Evolutionary conservation across 2,113 vertebrate species (phyloP), one percentile per base, ranked within the genome.

Genomic region (Chelonoidis abingdonii): DNA sequence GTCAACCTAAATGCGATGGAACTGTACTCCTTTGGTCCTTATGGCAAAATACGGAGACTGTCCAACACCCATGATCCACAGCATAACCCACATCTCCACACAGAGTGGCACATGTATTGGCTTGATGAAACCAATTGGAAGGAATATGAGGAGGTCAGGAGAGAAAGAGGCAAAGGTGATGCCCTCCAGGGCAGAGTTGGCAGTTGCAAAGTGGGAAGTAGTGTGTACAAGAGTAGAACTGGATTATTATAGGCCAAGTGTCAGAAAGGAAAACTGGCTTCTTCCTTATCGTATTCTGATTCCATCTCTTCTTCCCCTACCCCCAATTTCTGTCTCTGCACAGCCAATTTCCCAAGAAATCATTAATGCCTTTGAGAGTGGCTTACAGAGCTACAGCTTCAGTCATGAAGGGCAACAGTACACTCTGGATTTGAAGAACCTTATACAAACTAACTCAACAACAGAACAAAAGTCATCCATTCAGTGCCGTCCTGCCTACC

Each of bases 401-500:
- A 22, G 2, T 88, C 87, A 88, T 78, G 86, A 87, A 54, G 62
- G 62, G 38, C 92, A 89, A 90, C 96, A 92, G 90, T 85, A 80
- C 59, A 38, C 93, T 96, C 90, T 89, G 87, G 78, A 49, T 29
- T 86, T 0, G 0, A 59, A 83, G 62, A 95, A 59, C 75, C 86
- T 84, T 80, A 49, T 81, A 88, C 14, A 92, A 94, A 29, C 44
- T 62, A 93, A 25, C 0, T 1, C 10, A 80, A 52, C 87, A 90
- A 84, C 89, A 93, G 76, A 94, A 72, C 69, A 84, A 50, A 50
- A 38, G 49, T 89, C 41, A 80, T 19, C 90, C 86, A 52, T 94
- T 97, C 85, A 90, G 72, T 62, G 79, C 89, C 72, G 27, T 93
- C 93, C 82, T 96, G 78, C 80, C 76, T 96, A 85, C 93, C 87